Conservation (phyloP, 2,888 invertebrate genomes). For the Escarpia spicata region DNA sequence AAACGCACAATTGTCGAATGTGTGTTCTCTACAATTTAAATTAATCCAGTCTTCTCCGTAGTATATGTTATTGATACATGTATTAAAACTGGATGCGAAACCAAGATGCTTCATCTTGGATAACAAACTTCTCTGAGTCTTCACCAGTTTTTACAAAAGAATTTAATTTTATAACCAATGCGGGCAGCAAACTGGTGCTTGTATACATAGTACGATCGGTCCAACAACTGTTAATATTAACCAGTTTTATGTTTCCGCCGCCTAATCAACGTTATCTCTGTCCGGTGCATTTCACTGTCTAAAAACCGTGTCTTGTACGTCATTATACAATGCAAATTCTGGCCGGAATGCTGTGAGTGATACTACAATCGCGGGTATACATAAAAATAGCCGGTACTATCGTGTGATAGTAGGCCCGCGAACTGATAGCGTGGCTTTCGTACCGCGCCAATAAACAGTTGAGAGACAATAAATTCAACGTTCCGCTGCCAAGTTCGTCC, state of each 20-base stretch:
- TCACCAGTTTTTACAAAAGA: too few relatives aligned
- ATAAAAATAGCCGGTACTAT: neutral
- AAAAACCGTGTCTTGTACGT: slow-evolving; percentile 16
- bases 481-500: neutral
- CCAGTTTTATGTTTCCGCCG: slow-evolving; percentile 2
- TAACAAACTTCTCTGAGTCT: too few relatives aligned
- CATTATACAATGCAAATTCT: slow-evolving; percentile 16
- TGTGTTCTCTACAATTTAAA: neutral
- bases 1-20: neutral
- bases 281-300: neutral
- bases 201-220: neutral
- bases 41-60: neutral
- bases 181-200: too few relatives aligned
- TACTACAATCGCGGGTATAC: neutral
- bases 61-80: too few relatives aligned
- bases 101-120: too few relatives aligned
- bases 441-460: neutral
- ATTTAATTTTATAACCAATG: too few relatives aligned
- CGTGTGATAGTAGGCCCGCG: neutral
- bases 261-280: slow-evolving; percentile 3
- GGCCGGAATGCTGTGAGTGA: neutral
- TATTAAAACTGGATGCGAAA: neutral
- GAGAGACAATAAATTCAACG: slow-evolving; percentile 13
- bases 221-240: slow-evolving; percentile 12
- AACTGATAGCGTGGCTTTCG: neutral